phyloP scores from a whole-genome alignment of 2,888 invertebrate species.

The Drosophila fungiperda region DNA sequence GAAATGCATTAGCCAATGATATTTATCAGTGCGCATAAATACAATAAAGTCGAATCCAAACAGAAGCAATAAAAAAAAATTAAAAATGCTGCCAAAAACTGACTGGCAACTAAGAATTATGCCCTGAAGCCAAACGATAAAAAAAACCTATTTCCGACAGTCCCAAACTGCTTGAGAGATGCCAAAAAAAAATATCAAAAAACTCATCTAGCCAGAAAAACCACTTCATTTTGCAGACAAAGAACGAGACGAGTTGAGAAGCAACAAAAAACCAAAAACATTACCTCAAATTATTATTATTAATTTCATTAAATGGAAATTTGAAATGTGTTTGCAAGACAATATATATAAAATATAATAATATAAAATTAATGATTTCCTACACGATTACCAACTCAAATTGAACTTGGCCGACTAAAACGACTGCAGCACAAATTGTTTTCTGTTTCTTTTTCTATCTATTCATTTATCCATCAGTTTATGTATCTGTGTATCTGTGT shows the following conservation, averaged over 20 bases:
- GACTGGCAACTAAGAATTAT: background rate
- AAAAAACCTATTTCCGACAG: conserved; percentile 41
- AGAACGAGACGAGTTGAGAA: conserved; percentile 33
- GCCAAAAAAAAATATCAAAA: conserved; percentile 15
- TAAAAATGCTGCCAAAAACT: background rate
- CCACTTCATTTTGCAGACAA: conserved; percentile 46
- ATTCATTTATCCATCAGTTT: conserved; percentile 5
- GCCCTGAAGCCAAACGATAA: conserved; percentile 5
- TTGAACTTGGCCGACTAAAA: conserved; percentile 59
- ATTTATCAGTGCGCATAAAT: conserved; percentile 17
- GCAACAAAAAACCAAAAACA: conserved; percentile 34
- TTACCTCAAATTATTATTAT: conserved; percentile 22
- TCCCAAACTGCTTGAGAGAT: conserved; percentile 22
- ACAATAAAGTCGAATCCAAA: conserved; percentile 9
- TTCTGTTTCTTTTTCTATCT: background rate
- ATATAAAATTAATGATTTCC: conserved; percentile 38
- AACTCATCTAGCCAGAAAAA: conserved; percentile 62
- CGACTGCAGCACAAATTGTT: conserved; percentile 16
- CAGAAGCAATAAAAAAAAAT: background rate
- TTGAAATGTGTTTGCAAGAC: conserved; percentile 1
- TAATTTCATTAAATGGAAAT: conserved; percentile 15
- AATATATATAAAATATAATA: conserved; percentile 10
- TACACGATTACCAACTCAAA: conserved; percentile 38
- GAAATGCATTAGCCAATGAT: conserved; percentile 27
- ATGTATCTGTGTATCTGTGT: conserved; percentile 13